phyloP scores from a whole-genome alignment of 1,140 invertebrate genomes.

The Liolophura sinensis region DNA sequence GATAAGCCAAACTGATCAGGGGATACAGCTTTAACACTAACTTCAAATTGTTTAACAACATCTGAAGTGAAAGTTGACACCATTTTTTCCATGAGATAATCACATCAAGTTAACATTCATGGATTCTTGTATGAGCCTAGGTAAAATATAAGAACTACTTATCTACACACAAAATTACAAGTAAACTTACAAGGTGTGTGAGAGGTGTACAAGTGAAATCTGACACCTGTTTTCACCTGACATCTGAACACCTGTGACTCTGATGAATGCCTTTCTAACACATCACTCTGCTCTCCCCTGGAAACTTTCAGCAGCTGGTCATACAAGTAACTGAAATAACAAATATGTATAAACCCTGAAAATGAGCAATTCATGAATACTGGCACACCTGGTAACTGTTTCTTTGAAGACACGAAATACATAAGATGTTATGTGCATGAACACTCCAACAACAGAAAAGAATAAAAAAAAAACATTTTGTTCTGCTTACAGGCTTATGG shows the following conservation, averaged over 20 bases:
- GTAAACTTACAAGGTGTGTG: conserved; percentile 76
- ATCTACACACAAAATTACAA: background rate
- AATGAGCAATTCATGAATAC: too few species aligned
- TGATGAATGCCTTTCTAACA: too few species aligned
- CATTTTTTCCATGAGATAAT: background rate
- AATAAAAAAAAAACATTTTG: too few species aligned
- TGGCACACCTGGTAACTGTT: too few species aligned
- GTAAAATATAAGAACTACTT: conserved; percentile 1
- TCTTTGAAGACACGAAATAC: too few species aligned
- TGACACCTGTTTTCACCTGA: conserved; percentile 65
- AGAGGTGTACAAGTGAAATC: conserved; percentile 85
- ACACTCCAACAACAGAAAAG: too few species aligned
- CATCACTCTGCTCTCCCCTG: conserved; percentile 17
- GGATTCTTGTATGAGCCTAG: conserved; percentile 2
- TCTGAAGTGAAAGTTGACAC: background rate
- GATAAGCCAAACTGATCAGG: background rate
- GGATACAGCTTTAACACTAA: background rate
- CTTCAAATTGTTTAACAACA: background rate
- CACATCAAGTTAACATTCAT: background rate
- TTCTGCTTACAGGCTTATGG: too few species aligned
- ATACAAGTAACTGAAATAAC: conserved; percentile 44
- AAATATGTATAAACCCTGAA: background rate
- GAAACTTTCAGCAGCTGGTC: conserved; percentile 26
- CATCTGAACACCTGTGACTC: conserved; percentile 14
- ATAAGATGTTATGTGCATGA: too few species aligned